Percentiles rank a stretch among this genome's conserved stretches.
Conservation (phyloP, 2,888 invertebrate genomes). For the Bombylius major region DNA sequence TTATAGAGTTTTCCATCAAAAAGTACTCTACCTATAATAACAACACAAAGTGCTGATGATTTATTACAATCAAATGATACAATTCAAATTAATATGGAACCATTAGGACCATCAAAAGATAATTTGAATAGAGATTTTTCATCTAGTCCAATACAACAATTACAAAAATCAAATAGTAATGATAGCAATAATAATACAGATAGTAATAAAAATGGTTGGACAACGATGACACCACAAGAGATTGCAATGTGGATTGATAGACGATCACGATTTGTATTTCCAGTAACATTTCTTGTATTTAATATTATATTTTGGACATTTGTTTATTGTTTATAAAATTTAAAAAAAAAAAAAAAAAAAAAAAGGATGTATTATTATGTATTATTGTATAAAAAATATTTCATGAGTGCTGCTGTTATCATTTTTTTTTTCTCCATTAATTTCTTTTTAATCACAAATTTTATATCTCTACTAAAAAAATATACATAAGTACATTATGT, state of each 20-base stretch:
- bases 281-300: slow-evolving; percentile 63
- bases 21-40: slow-evolving; percentile 53
- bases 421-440: too few species aligned
- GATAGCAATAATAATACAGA: slow-evolving; percentile 27
- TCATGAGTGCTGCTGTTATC: too few species aligned
- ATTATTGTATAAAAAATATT: too few species aligned
- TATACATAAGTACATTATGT: too few species aligned
- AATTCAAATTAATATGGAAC: slow-evolving; percentile 18
- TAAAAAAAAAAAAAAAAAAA: too few species aligned
- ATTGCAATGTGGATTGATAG: slow-evolving; percentile 76
- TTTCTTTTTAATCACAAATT: too few species aligned
- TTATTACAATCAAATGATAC: slow-evolving; percentile 27
- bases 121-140: background rate
- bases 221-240: slow-evolving; percentile 78
- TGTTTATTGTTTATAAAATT: slow-evolving; percentile 43
- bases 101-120: slow-evolving; percentile 14
- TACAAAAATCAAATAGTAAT: slow-evolving; percentile 11
- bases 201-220: slow-evolving; percentile 44
- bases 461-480: too few species aligned
- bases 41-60: slow-evolving; percentile 54
- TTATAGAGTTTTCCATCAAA: slow-evolving; percentile 52
- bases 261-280: slow-evolving; percentile 64
- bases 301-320: slow-evolving; percentile 71
- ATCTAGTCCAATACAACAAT: slow-evolving; percentile 4
- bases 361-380: too few species aligned